These are phyloP conservation scores for Antedon mediterranea DNA, from an alignment of 53 echinoderm and acorn worm species.

Conservation along the genomic window DNA sequence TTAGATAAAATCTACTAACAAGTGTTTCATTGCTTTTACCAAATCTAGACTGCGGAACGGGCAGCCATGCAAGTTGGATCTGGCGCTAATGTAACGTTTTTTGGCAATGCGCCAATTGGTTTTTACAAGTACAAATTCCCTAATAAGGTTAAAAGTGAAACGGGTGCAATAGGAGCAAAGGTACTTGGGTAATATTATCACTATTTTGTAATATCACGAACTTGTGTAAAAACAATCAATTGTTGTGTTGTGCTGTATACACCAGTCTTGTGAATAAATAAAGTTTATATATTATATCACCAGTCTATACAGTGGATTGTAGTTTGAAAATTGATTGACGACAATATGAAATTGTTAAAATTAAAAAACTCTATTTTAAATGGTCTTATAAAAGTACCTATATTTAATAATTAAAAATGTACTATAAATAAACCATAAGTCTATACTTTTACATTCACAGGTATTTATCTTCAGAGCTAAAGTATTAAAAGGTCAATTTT, in stretches of 20 bases:
- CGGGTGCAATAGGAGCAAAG: constrained; percentile 58
- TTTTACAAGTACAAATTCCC: constrained; percentile 80
- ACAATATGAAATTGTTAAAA: background rate
- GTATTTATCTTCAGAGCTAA: constrained; percentile 93
- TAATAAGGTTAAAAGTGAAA: constrained; percentile 26
- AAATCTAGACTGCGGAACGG: constrained; percentile 67
- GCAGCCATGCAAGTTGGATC: background rate
- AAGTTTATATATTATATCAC: too few species aligned
- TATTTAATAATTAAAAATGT: too few species aligned
- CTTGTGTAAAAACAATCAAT: too few species aligned
- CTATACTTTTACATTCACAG: too few species aligned
- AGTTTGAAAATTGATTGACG: too few species aligned
- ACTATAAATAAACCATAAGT: too few species aligned
- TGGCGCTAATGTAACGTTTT: constrained; percentile 28
- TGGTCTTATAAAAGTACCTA: too few species aligned
- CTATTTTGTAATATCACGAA: too few species aligned
- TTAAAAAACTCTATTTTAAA: background rate
- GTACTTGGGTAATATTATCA: too few species aligned
- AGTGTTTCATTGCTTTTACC: too few species aligned
- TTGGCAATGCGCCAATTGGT: constrained; percentile 76
- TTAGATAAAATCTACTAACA: background rate
- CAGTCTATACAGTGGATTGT: too few species aligned
- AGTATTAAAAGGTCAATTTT: constrained; percentile 41
- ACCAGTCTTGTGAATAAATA: too few species aligned
- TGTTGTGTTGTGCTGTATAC: background rate